These are phyloP conservation scores for Pangasianodon hypophthalmus DNA, from an alignment of 2,113 vertebrate species.

Conservation along the genomic window DNA sequence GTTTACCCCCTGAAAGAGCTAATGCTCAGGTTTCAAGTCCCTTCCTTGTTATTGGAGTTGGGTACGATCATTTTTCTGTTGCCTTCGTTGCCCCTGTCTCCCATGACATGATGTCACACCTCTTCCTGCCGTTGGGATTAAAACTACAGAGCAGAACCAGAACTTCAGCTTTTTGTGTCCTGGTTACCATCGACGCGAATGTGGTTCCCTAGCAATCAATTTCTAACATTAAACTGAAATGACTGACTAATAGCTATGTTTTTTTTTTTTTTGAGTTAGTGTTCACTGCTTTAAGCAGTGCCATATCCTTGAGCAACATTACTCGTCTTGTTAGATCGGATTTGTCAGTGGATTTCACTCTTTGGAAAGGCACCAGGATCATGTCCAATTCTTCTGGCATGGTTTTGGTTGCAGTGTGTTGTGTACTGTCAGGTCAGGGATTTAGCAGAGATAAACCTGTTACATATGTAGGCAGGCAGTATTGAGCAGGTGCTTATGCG, in stretches of 20 bases:
- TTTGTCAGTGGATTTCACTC: background rate
- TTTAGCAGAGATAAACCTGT: constrained; percentile 69
- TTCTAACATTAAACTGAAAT: constrained; percentile 16
- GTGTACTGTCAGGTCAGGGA: constrained; percentile 62
- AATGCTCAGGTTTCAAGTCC: constrained; percentile 28
- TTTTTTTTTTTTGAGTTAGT: background rate
- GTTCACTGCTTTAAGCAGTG: background rate
- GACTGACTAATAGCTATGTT: background rate
- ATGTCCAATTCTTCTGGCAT: background rate
- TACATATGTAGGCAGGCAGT: constrained; percentile 51
- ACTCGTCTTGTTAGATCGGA: background rate
- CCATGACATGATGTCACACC: constrained; percentile 19
- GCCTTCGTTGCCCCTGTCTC: constrained; percentile 28
- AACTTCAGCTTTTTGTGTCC: constrained; percentile 15
- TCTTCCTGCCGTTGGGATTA: constrained; percentile 20
- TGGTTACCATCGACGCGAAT: background rate
- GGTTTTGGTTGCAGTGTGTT: constrained; percentile 38
- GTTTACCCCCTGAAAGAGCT: background rate
- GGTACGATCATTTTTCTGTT: constrained; percentile 7
- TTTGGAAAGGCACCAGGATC: background rate
- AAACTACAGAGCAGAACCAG: constrained; percentile 30
- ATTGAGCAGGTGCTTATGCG: constrained; percentile 43
- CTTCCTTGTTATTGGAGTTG: constrained; percentile 11
- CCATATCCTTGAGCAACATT: background rate
- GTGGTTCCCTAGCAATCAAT: constrained; percentile 28